Evolutionary conservation across 2,888 invertebrate species (phyloP), one percentile per base, ranked within the genome.

Genomic region (Hydropsyche betteni): DNA sequence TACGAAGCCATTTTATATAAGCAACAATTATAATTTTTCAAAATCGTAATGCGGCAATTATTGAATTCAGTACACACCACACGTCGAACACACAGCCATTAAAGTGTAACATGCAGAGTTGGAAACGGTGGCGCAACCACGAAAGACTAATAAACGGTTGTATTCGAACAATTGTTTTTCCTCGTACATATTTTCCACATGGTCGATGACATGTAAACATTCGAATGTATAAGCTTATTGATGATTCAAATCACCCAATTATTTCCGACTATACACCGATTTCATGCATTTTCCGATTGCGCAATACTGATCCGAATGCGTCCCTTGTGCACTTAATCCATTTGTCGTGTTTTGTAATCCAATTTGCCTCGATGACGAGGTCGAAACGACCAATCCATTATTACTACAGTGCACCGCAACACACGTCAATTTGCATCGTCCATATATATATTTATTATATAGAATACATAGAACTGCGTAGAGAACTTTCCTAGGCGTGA

Each of bases 261-360:
- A 24, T 24, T 24, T 24, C 24, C 24, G 24, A 24, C 24, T 24
- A 24, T 24, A 24, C 1, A 55, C 12, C 16, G 6, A 55, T 55
- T 6, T 55, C 4, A 55, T 55, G 16, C 55, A 55, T 55, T 55
- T 55, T 16, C n/a, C 55, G 5, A 14, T 16, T 55, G 55, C 12
- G 55, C 55, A 55, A 55, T 3, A 55, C n/a, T n/a, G 6, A 16
- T 16, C 55, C 16, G 55, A 55, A 55, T 55, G 16, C 16, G n/a
- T 55, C 16, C 55, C 36, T 12, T 36, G 36, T 64, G 36, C 64
- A 58, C 24, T 64, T 36, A 64, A 64, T 64, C 64, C 64, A 64
- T 64, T 36, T 64, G 36, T 64, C 64, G 64, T 12, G 36, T 64
- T 64, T 64, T 64, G 64, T 36, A 64, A 64, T 64, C 12, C 64